phyloP scores from a whole-genome alignment of 1,140 invertebrate genomes.

The Drosophila cardini region DNA sequence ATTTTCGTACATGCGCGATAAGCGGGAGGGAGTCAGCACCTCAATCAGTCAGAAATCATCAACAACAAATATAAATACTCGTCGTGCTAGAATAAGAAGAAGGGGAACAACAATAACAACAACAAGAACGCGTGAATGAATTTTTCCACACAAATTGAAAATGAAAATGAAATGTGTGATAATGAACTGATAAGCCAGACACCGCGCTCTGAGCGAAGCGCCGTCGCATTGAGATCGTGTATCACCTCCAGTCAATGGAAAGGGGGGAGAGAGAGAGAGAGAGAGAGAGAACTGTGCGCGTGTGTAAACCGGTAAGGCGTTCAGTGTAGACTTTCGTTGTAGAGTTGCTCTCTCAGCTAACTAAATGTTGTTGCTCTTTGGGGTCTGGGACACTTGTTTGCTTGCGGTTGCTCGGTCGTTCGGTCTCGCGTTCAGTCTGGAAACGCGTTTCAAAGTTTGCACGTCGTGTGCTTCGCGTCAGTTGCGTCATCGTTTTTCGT shows the following conservation, averaged over 20 bases:
- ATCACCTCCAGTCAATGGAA: conserved; percentile 38
- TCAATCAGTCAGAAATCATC: conserved; percentile 74
- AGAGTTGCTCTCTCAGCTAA: conserved; percentile 61
- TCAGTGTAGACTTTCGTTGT: conserved; percentile 54
- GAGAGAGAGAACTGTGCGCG: conserved; percentile 3
- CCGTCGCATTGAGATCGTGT: conserved; percentile 64
- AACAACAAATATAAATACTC: conserved; percentile 60
- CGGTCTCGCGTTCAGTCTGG: conserved; percentile 56
- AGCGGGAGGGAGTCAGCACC: conserved; percentile 60
- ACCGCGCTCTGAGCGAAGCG: conserved; percentile 43
- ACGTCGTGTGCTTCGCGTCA: conserved; percentile 45
- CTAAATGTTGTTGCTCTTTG: conserved; percentile 27
- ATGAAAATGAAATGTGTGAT: conserved; percentile 67
- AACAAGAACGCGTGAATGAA: conserved; percentile 74
- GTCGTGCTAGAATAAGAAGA: not conserved
- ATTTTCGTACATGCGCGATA: conserved; percentile 54
- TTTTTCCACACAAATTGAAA: conserved; percentile 76
- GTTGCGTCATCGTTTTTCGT: conserved; percentile 34
- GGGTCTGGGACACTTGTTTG: conserved; percentile 62
- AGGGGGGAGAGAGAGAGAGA: not conserved
- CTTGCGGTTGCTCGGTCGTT: conserved; percentile 47
- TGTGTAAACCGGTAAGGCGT: conserved; percentile 58
- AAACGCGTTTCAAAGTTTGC: conserved; percentile 68
- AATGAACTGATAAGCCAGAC: conserved; percentile 70
- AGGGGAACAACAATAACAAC: not conserved